A percentile compares a stretch with the other conserved stretches of the same genome.
Evolutionary conservation across 2,113 vertebrate species (phyloP).

Genomic region (Pteruthius melanotis): DNA sequence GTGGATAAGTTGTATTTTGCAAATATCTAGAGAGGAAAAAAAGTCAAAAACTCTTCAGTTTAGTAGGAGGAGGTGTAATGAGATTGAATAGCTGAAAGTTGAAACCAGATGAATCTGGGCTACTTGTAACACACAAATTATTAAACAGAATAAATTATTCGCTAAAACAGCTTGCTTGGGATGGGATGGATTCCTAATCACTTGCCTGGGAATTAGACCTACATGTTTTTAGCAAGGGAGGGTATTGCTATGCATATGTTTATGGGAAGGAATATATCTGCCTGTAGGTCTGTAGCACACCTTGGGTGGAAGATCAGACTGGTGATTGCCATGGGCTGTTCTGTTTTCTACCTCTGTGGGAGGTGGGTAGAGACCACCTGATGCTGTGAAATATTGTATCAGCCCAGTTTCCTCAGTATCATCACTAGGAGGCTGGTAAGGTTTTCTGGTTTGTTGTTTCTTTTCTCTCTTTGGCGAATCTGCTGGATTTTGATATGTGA

Average conservation of each 20-base stretch:
- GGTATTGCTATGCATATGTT: not conserved
- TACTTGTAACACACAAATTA: not conserved
- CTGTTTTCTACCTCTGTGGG: not conserved
- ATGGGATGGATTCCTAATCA: not conserved
- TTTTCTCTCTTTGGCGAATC: not conserved
- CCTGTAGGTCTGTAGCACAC: not conserved
- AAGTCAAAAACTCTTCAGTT: not conserved
- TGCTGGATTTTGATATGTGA: not conserved
- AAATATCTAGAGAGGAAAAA: not conserved
- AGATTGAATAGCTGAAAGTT: not conserved
- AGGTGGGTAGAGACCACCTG: not conserved
- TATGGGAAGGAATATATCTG: not conserved
- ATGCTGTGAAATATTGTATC: not conserved
- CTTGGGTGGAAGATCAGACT: not conserved
- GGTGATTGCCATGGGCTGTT: not conserved
- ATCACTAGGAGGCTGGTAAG: not conserved
- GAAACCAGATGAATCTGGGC: slow-evolving; percentile 4
- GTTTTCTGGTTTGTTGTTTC: not conserved
- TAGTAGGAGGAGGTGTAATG: not conserved
- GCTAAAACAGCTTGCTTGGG: not conserved
- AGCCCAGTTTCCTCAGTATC: not conserved
- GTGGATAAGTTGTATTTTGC: not conserved
- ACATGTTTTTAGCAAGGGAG: not conserved
- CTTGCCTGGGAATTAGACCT: not conserved
- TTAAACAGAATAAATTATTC: not conserved